Percentiles rank a stretch among this genome's conserved stretches.
phyloP scores from a whole-genome alignment of 2,888 invertebrate species.

The Cantharis lateralis region DNA sequence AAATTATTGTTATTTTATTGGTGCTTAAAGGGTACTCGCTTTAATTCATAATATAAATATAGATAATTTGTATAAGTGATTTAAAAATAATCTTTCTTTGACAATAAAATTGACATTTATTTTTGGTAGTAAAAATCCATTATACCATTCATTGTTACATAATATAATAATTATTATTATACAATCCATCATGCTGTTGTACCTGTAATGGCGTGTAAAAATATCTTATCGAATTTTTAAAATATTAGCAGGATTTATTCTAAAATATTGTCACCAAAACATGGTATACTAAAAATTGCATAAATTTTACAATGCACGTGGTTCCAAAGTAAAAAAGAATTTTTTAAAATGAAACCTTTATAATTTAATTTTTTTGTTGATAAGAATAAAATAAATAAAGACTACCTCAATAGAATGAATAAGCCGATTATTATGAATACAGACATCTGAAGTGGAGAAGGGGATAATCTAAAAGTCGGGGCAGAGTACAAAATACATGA shows the following conservation, averaged over 20 bases:
- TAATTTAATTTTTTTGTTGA: neutral
- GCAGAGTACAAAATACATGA: constrained; percentile 48
- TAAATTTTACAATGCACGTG: neutral
- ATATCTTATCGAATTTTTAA: neutral
- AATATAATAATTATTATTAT: neutral
- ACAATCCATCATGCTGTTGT: neutral
- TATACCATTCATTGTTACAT: neutral
- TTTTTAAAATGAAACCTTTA: neutral
- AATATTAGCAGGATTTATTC: neutral
- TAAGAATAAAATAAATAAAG: constrained; percentile 26
- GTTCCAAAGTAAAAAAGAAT: neutral
- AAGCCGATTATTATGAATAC: constrained; percentile 21
- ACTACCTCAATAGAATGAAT: constrained; percentile 34
- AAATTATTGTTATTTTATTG: neutral
- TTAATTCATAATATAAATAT: neutral
- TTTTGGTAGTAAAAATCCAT: neutral
- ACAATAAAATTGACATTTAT: neutral
- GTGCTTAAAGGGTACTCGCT: neutral
- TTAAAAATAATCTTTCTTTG: neutral
- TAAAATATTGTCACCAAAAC: neutral
- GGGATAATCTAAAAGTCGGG: constrained; percentile 37
- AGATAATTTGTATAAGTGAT: neutral
- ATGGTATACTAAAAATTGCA: neutral
- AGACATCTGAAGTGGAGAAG: constrained; percentile 20
- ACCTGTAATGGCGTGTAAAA: neutral